phyloP scores from a whole-genome alignment of 1,140 invertebrate species.

The Drosophila ohnishii region DNA sequence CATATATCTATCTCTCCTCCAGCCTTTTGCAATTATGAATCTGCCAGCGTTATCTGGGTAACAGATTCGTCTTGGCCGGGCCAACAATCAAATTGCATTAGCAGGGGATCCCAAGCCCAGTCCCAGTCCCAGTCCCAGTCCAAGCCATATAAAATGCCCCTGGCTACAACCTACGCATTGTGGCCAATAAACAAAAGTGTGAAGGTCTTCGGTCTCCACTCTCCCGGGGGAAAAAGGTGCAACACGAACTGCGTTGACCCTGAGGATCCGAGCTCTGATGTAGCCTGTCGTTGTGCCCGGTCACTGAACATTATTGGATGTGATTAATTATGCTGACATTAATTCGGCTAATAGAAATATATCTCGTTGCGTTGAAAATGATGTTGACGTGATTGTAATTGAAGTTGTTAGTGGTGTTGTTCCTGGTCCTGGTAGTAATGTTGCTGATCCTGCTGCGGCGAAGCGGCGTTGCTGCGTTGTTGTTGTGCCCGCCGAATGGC shows the following conservation, averaged over 20 bases:
- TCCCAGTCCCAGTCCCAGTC: background rate
- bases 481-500: conserved; percentile 38
- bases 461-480: conserved; percentile 30
- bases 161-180: conserved; percentile 76
- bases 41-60: conserved; percentile 38
- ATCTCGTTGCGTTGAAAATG: conserved; percentile 80
- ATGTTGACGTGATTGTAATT: conserved; percentile 81
- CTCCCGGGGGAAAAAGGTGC: conserved; percentile 30
- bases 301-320: conserved; percentile 63
- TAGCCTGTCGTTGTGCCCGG: conserved; percentile 31
- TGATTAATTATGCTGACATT: conserved; percentile 82
- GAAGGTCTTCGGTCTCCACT: conserved; percentile 51
- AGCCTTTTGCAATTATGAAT: conserved; percentile 31
- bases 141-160: conserved; percentile 65
- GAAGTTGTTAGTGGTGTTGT: conserved; percentile 61
- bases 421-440: conserved; percentile 19
- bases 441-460: conserved; percentile 34
- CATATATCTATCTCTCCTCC: conserved; percentile 3
- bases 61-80: conserved; percentile 51
- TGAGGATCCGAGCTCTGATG: conserved; percentile 34
- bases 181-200: conserved; percentile 78
- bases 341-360: conserved; percentile 82
- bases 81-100: conserved; percentile 68
- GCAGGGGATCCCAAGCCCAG: conserved; percentile 9
- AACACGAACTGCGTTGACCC: conserved; percentile 69